These are phyloP conservation scores for Lasioglossum lativentre DNA, from an alignment of 2,888 invertebrate species.

Conservation along the genomic window DNA sequence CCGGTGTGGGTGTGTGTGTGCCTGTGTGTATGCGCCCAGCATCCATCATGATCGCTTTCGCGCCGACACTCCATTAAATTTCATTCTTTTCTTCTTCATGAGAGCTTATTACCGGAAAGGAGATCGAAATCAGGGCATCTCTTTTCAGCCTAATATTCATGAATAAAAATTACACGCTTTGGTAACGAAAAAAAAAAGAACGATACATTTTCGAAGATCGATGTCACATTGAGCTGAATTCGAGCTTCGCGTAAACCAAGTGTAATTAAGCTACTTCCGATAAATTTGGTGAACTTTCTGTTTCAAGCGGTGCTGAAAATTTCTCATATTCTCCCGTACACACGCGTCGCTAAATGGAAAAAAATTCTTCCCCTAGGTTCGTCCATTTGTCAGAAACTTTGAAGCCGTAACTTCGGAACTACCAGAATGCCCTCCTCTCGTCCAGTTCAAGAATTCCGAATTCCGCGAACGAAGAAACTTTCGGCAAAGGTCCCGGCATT, in stretches of 20 bases:
- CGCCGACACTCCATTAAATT: conserved; percentile 63
- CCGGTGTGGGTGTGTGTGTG: background rate
- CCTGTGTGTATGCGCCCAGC: conserved; percentile 12
- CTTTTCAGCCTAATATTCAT: conserved; percentile 73
- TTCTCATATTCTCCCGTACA: background rate
- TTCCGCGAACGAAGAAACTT: conserved; percentile 24
- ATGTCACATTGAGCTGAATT: background rate
- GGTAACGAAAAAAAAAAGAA: background rate
- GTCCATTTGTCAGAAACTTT: conserved; percentile 20
- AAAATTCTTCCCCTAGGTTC: background rate
- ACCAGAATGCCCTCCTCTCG: conserved; percentile 17
- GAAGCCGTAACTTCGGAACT: conserved; percentile 38
- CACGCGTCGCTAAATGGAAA: background rate
- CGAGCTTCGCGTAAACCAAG: fast-evolving
- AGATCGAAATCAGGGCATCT: conserved; percentile 45
- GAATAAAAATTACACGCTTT: conserved; percentile 73
- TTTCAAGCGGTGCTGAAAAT: background rate
- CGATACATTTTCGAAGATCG: background rate
- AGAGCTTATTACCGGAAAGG: conserved; percentile 61
- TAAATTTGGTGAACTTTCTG: background rate
- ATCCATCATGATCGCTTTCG: conserved; percentile 57
- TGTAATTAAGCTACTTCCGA: background rate
- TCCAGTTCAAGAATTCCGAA: conserved; percentile 32
- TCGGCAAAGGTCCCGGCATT: background rate
- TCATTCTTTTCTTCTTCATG: conserved; percentile 53